Evolutionary conservation across 2,888 invertebrate species (phyloP).

Genomic region (Bugula neritina): DNA sequence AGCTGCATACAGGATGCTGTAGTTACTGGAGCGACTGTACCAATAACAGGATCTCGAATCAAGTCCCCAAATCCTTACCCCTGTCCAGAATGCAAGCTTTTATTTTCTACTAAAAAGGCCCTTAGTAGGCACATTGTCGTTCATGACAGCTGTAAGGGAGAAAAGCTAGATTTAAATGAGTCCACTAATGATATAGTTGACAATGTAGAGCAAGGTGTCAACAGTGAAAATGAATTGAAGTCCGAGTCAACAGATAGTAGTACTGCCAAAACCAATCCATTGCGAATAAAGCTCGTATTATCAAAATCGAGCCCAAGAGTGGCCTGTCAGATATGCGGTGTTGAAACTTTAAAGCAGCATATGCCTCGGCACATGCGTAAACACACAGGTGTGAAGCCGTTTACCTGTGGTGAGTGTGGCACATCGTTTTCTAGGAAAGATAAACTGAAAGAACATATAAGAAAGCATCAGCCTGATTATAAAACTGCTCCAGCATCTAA

Average conservation of each 20-base stretch:
- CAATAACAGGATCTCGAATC: background rate
- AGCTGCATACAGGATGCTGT: background rate
- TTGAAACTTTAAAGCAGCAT: background rate
- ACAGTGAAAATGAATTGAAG: background rate
- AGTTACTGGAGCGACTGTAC: constrained; percentile 9
- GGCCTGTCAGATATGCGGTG: background rate
- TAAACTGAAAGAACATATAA: constrained; percentile 24
- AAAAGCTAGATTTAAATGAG: background rate
- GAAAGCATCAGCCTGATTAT: background rate
- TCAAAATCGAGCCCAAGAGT: background rate
- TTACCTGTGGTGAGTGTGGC: constrained; percentile 12
- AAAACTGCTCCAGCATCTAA: background rate
- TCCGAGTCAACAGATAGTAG: background rate
- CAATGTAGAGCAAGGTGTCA: background rate
- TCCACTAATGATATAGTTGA: background rate
- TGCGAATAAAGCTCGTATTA: background rate
- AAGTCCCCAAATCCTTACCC: constrained; percentile 11
- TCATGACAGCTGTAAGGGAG: background rate
- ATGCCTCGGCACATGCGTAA: constrained; percentile 22
- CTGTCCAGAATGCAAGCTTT: background rate
- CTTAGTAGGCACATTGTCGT: background rate
- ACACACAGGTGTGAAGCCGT: constrained; percentile 19
- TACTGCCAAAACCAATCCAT: background rate
- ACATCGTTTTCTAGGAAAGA: constrained; percentile 1
- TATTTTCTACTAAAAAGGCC: constrained; percentile 24